These are phyloP conservation scores for Eurypyga helias DNA, from an alignment of 2,113 vertebrate species.

Conservation along the genomic window DNA sequence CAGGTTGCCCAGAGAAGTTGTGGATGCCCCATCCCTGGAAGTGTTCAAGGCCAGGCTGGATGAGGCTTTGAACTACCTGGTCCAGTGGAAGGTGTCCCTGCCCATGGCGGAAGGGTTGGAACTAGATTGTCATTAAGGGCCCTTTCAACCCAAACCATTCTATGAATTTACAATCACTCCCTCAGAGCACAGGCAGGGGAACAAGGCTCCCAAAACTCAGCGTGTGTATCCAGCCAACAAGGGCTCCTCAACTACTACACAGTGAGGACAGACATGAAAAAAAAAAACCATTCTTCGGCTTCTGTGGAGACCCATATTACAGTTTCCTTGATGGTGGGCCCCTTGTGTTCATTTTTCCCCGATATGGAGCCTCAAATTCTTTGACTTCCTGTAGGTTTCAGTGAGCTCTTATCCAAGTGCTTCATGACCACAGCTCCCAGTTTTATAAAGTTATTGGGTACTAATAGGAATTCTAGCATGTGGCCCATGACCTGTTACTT, in stretches of 20 bases:
- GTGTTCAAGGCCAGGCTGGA: no score
- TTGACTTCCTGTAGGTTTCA: neutral
- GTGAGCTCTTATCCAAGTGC: neutral
- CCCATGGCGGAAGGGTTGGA: no score
- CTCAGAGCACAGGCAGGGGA: accelerated
- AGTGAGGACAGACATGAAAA: neutral
- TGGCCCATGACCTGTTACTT: neutral
- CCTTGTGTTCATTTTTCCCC: neutral
- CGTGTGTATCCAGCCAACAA: accelerated
- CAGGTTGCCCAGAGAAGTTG: no score
- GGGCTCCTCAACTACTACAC: neutral
- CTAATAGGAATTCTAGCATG: slow-evolving; percentile 2
- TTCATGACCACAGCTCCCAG: neutral
- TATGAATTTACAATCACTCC: neutral
- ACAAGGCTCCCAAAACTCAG: neutral
- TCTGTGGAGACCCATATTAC: neutral
- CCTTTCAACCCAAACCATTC: no score
- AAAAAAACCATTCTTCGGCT: neutral
- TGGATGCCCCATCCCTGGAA: no score
- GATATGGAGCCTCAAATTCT: neutral
- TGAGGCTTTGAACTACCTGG: no score
- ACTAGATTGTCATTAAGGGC: no score
- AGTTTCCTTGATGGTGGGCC: neutral
- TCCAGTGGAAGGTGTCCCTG: no score
- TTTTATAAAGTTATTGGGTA: neutral